Conservation (phyloP, 2,113 vertebrate species). For the Chionomys nivalis region DNA sequence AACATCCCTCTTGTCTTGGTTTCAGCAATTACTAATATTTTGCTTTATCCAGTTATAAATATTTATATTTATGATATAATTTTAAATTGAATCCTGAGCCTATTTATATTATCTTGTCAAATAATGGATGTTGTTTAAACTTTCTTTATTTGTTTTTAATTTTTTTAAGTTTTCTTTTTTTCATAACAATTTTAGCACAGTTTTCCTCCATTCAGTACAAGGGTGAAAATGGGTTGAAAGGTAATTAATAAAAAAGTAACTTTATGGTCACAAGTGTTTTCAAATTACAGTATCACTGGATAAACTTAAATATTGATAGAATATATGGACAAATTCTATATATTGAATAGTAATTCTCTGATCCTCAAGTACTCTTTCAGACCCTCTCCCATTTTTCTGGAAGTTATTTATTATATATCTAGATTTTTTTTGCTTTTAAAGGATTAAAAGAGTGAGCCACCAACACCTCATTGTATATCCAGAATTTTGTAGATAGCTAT, state of each 20-base stretch:
- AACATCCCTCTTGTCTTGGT: background rate
- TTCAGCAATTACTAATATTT: background rate
- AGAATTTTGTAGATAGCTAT: background rate
- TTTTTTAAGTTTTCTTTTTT: background rate
- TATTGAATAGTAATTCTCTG: background rate
- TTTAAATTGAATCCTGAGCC: background rate
- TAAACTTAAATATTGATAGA: background rate
- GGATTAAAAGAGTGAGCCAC: too few species aligned
- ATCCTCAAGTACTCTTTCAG: background rate
- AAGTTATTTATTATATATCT: background rate
- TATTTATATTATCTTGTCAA: background rate
- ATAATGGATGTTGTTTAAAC: background rate
- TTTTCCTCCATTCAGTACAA: background rate
- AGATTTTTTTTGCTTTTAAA: background rate
- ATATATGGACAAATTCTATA: background rate
- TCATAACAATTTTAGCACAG: background rate
- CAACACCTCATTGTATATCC: background rate
- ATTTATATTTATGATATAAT: background rate
- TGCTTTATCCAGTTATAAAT: background rate
- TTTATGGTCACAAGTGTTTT: background rate
- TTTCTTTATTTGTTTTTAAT: background rate
- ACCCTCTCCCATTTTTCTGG: rapidly evolving
- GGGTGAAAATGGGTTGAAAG: background rate
- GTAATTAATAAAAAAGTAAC: background rate
- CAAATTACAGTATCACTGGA: background rate